A percentile compares a stretch with the other conserved stretches of the same genome.
Evolutionary conservation across 1,140 invertebrate genomes (phyloP).

Genomic region (Meloidogyne hapla): DNA sequence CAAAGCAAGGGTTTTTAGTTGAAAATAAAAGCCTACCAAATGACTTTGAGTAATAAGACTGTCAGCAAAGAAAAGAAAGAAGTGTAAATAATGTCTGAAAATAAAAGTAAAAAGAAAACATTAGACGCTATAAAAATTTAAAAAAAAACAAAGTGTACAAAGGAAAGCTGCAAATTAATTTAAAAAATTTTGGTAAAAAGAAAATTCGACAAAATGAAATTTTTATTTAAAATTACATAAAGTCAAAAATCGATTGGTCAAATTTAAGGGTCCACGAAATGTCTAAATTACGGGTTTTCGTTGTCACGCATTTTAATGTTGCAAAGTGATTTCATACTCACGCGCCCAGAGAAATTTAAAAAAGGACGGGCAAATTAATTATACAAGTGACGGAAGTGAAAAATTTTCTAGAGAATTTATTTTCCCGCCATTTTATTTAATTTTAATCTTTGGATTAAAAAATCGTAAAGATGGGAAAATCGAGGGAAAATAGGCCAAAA

Average conservation of each 20-base stretch:
- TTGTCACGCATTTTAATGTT: not conserved
- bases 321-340: not conserved
- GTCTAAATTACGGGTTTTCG: no score
- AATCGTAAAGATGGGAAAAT: not conserved
- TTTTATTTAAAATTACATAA: not conserved
- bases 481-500: not conserved
- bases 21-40: no score
- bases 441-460: not conserved
- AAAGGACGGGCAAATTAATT: no score
- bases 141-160: not conserved
- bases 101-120: not conserved
- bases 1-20: no score
- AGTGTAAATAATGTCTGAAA: not conserved
- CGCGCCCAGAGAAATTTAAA: no score
- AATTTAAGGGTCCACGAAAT: not conserved
- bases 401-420: not conserved
- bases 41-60: no score
- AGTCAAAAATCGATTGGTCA: not conserved
- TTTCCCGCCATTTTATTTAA: constrained; percentile 1
- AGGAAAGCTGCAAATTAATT: not conserved
- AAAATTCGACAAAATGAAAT: not conserved
- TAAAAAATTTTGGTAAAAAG: not conserved
- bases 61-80: not conserved
- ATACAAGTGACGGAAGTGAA: not conserved
- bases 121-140: not conserved